These are phyloP conservation scores for Scolopax mira DNA, from an alignment of 2,113 vertebrate species.

Conservation along the genomic window DNA sequence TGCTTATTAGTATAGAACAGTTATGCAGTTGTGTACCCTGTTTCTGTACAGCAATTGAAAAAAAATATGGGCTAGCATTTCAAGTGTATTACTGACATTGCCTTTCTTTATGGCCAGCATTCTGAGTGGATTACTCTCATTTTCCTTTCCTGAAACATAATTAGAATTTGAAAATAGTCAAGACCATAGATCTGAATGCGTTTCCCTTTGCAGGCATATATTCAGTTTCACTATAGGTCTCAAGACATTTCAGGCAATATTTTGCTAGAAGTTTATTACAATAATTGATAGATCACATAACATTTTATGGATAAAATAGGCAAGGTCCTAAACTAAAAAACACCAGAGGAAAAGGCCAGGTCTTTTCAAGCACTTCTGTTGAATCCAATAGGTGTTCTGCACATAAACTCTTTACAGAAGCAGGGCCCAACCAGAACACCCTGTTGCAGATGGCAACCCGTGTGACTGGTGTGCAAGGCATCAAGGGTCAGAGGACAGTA, in stretches of 20 bases:
- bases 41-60: not conserved
- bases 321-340: not conserved
- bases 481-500: not conserved
- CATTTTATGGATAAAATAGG: not conserved
- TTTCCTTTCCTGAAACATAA: not conserved
- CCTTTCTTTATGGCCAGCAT: not conserved
- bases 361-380: not conserved
- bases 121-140: not conserved
- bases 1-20: not conserved
- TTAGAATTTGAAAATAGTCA: not conserved
- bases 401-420: not conserved
- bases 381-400: not conserved
- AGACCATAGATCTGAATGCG: not conserved
- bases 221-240: not conserved
- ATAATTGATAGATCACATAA: not conserved
- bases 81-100: not conserved
- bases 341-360: not conserved
- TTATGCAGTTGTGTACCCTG: not conserved
- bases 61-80: not conserved
- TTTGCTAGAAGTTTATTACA: not conserved
- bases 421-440: not conserved
- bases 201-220: not conserved
- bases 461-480: fast-evolving
- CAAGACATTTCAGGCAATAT: not conserved
- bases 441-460: not conserved